These are phyloP conservation scores for Panagrolaimus sp. DNA, from an alignment of 1,140 invertebrate genomes.

Conservation along the genomic window DNA sequence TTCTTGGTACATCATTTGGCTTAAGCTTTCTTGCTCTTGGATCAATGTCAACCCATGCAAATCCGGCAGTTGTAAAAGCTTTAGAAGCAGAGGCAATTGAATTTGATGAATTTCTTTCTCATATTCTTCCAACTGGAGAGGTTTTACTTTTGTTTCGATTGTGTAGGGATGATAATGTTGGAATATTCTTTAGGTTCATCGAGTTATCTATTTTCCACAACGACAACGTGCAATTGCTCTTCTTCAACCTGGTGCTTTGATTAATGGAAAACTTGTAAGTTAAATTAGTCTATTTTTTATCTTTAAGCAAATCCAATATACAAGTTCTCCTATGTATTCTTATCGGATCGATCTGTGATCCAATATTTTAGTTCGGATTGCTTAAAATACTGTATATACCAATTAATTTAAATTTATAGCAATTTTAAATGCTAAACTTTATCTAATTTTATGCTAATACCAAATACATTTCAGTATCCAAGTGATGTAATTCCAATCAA, in stretches of 20 bases:
- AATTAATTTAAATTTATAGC: too few species aligned
- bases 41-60: not conserved
- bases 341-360: too few species aligned
- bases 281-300: not conserved
- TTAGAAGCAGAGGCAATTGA: not conserved
- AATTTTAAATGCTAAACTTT: too few species aligned
- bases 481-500: not conserved
- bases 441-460: too few species aligned
- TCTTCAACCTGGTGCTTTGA: not conserved
- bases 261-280: conserved; percentile 1
- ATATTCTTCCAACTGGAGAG: conserved; percentile 4
- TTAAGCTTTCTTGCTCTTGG: not conserved
- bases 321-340: too few species aligned
- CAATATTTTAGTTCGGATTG: not conserved
- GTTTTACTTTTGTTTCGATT: not conserved
- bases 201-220: not conserved
- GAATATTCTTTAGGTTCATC: not conserved
- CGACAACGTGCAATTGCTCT: not conserved
- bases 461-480: not conserved
- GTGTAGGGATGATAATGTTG: not conserved
- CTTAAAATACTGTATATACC: not conserved
- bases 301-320: too few species aligned
- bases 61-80: not conserved
- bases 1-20: not conserved
- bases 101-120: not conserved